Base-by-base conservation (phyloP, 2,797 vertebrate genomes). In the Molossus molossus region DNA sequence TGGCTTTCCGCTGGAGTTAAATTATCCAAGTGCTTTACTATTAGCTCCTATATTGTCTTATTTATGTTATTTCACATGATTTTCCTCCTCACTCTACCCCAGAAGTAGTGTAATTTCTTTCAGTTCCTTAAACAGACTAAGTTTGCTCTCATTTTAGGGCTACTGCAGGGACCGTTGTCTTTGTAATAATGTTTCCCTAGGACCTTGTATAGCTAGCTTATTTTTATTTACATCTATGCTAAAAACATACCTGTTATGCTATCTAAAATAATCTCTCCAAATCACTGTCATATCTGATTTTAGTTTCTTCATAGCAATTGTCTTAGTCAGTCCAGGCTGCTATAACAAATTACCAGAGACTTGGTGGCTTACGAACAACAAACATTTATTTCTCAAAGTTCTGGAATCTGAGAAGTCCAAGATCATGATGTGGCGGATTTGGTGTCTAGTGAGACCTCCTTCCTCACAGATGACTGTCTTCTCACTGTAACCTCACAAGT, bases 261-360 rank as follows among this genome's bases (percentile, higher is more conserved):
- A 57, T 85, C 18, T 33, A 80, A 80, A 93, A 65, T 57, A 65
- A 50, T 23, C n/a, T 60, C 33, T 14, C 8, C 33, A n/a, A 83
- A n/a, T 83, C 84, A 69, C 23, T 89, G 60, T 81, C 13, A 75
- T 12, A n/a, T 55, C 37, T 82, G 70, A 50, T 65, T 89, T 58
- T 90, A 37, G 82, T 82, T 87, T 64, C 40, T 73, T 91, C 29
- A 12, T 73, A 55, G 25, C n/a, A 55, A 5, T 48, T 45, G 50
- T 69, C 15, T 77, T 75, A 82, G 53, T 73, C 48, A 82, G 53
- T 73, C 48, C 13, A n/a, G 40, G 62, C 20, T 69, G 20, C 53
- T 76, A 45, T 45, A 45, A 4, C 40, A 90, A 90, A 90, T 84
- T 25, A 55, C 3, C 27, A 55, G 67, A 90, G 50, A 45, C 27